Evolutionary conservation across 2,113 vertebrate genomes (phyloP), one percentile per base, ranked within the genome.

Genomic region (Grammomys surdaster): DNA sequence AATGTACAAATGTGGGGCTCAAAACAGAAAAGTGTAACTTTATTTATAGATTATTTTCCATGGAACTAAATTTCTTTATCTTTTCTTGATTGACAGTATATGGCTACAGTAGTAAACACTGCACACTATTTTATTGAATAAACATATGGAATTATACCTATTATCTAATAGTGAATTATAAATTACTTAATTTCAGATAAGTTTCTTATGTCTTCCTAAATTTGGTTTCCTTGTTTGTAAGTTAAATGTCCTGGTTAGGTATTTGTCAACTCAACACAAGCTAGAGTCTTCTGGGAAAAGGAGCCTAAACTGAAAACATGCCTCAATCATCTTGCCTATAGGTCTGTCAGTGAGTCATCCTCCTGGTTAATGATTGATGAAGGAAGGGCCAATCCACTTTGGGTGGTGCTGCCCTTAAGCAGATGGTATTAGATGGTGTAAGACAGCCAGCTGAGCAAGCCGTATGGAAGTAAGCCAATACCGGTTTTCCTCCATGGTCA

Each of bases 41-140:
- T 43, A 63, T 63, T 84, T 63, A 60, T 19, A 84, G 5, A 26
- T 81, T 88, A 48, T 63, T 56, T 56, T 63, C 65, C 22, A 31
- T 46, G n/a, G 12, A 60, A 63, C 81, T 54, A 88, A 14, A 85
- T 86, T 93, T 84, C 86, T 88, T 69, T 67, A 10, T 89, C 82
- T 92, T 92, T 56, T 88, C 60, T 90, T 60, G 60, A n/a, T 69
- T 90, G 89, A 63, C 0, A 58, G 10, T 31, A 76, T 58, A 6
- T 3, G 28, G 31, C 20, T 91, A 78, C 3, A 75, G 9, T 13
- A 90, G 89, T 22, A 76, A 77, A 10, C 17, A 33, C 6, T 26
- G 65, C 73, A 10, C 13, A 19, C 6, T 16, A 20, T 70, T 60
- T 88, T 60, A 31, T 36, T 73, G 46, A 48, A 67, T 2, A 89